Evolutionary conservation across 2,797 vertebrate species (phyloP).

Genomic region (Sebastes itinus): DNA sequence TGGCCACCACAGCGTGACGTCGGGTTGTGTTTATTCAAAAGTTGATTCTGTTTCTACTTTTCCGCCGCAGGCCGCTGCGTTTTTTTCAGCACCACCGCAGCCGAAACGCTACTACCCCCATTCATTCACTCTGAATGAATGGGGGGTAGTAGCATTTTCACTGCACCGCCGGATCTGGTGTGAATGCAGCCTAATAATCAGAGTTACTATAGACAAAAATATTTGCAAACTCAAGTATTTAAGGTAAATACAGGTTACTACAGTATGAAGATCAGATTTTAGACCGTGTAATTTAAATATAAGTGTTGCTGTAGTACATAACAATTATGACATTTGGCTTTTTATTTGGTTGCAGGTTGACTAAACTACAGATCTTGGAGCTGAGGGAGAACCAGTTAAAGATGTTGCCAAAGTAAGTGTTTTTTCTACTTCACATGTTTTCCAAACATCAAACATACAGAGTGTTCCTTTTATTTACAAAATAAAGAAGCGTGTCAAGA

Average conservation of each 20-base stretch:
- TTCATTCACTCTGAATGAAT: no score
- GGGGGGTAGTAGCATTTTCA: no score
- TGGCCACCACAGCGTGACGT: no score
- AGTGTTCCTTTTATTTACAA: not conserved
- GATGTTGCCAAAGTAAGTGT: slow-evolving; percentile 98
- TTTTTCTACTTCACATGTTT: not conserved
- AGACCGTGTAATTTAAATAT: not conserved
- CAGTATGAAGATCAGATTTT: not conserved
- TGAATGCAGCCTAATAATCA: not conserved
- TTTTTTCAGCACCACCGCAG: no score
- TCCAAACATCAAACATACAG: not conserved
- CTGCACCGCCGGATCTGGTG: no score
- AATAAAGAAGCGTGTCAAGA: not conserved
- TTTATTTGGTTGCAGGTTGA: slow-evolving; percentile 83
- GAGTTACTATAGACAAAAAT: not conserved
- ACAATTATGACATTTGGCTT: not conserved
- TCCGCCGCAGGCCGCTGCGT: no score
- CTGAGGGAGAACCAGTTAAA: slow-evolving; percentile 98
- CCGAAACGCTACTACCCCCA: no score
- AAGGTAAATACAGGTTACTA: not conserved
- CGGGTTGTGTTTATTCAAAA: no score
- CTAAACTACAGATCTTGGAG: slow-evolving; percentile 97
- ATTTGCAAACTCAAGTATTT: not conserved
- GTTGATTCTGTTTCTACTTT: no score
- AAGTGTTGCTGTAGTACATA: not conserved